Evolutionary conservation across 2,113 vertebrate genomes (phyloP), one percentile per base, ranked within the genome.

Genomic region (Gnathonemus echidnorhynchus): DNA sequence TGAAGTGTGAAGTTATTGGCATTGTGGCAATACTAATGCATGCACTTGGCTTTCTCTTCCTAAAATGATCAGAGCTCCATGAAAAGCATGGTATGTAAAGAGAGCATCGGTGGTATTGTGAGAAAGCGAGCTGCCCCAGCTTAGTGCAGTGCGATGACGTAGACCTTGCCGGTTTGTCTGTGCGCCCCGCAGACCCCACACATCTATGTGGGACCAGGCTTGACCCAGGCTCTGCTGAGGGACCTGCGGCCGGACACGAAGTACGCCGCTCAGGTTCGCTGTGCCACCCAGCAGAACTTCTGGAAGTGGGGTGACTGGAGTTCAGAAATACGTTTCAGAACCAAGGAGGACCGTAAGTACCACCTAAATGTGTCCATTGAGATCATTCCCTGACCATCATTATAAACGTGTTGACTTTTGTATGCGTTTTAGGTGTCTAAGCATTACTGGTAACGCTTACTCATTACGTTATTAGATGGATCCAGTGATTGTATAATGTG

Each of bases 231-330:
- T 45, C 2, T 84, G 56, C 89, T 96, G 35, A 86, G 89, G 1
- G 90, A 91, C 45, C 89, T 96, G 89, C 9, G 91, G 86, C 95
- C 96, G 0, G 66, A 95, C 92, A 91, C 92, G 35, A 86, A 90
- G 2, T 95, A 95, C 90, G 91, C 21, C 0, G 90, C 94, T 48
- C 86, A 53, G 87, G 90, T 96, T 8, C 90, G 94, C 91, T 96
- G 96, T 9, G 94, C 94, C 49, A 91, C 94, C 19, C 94, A 94
- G 89, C 85, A 90, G 21, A 91, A 92, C 52, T 95, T 95, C 93
- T 96, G 95, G 95, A 95, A 93, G 74, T 96, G 96, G 96, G 95
- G 96, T 35, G 89, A 92, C 74, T 95, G 94, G 95, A 96, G 95
- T 62, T 1, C 91, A 48, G 1, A 70, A 3, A 45, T 90, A 88